Evolutionary conservation across 2,888 invertebrate genomes (phyloP).

Genomic region (Drosophila vallismaia): DNA sequence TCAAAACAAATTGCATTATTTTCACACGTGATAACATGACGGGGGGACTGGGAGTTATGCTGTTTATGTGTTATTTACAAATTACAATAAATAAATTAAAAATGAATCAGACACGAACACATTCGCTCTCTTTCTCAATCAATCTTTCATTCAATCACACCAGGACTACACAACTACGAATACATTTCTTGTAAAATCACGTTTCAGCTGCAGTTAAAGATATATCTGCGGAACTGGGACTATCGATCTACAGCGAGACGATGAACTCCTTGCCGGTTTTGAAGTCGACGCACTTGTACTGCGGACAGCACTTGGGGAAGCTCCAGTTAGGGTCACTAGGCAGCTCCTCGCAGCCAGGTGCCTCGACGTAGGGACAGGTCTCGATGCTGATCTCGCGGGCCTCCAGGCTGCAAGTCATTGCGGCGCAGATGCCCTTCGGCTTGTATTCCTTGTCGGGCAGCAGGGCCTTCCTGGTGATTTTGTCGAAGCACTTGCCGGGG

Average conservation of each 20-base stretch:
- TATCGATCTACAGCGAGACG: slow-evolving; percentile 72
- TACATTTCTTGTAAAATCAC: slow-evolving; percentile 71
- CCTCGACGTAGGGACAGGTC: slow-evolving; percentile 83
- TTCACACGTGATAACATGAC: slow-evolving; percentile 61
- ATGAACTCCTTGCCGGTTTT: slow-evolving; percentile 82
- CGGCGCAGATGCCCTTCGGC: slow-evolving; percentile 83
- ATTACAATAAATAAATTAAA: slow-evolving; percentile 73
- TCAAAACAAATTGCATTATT: slow-evolving; percentile 65
- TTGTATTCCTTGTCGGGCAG: slow-evolving; percentile 83
- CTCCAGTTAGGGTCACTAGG: slow-evolving; percentile 81
- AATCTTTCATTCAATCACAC: slow-evolving; percentile 19
- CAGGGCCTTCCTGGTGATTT: slow-evolving; percentile 81
- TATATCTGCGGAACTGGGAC: neutral
- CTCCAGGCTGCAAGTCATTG: slow-evolving; percentile 82
- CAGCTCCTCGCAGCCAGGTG: slow-evolving; percentile 83
- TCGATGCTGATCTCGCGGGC: slow-evolving; percentile 81
- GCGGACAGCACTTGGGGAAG: slow-evolving; percentile 83
- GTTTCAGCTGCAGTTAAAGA: slow-evolving; percentile 48
- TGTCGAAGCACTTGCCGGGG: slow-evolving; percentile 83
- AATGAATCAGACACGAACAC: slow-evolving; percentile 59
- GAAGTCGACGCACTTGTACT: slow-evolving; percentile 82
- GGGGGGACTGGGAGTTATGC: slow-evolving; percentile 5
- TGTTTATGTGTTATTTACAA: slow-evolving; percentile 62
- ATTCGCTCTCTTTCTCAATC: slow-evolving; percentile 28
- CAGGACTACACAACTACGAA: slow-evolving; percentile 62